Conservation (phyloP, 2,797 vertebrate species). For the Dendrocincla fuliginosa region DNA sequence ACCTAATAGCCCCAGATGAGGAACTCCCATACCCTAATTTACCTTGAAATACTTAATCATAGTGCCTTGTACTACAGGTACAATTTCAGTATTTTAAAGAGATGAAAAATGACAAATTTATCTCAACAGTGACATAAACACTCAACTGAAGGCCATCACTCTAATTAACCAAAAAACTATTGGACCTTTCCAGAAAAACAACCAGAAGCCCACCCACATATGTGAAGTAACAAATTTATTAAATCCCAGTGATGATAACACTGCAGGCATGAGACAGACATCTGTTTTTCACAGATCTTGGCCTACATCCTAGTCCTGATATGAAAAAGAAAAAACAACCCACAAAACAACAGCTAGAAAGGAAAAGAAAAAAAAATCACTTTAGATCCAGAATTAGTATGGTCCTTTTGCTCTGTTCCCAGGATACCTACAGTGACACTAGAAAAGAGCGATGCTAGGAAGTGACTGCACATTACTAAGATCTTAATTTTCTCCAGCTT, state of each 20-base stretch:
- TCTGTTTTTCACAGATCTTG: conserved; percentile 35
- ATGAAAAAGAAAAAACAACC: background rate
- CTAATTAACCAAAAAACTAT: background rate
- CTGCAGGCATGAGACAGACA: background rate
- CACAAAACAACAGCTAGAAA: background rate
- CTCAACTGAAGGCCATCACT: background rate
- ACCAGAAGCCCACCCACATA: background rate
- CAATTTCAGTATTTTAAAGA: background rate
- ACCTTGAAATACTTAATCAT: background rate
- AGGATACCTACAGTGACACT: background rate
- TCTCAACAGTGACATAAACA: background rate
- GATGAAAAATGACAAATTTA: background rate
- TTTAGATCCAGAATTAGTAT: background rate
- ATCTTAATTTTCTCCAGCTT: background rate
- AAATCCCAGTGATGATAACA: background rate
- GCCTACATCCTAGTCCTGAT: conserved; percentile 6
- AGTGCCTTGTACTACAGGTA: background rate
- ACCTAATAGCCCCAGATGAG: background rate
- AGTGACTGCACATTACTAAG: background rate
- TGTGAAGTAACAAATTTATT: background rate
- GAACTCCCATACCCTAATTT: background rate
- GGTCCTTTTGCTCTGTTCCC: background rate
- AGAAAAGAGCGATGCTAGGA: background rate
- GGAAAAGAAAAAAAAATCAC: background rate
- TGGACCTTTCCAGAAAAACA: background rate